Conservation (phyloP, 35 echinoderm and acorn worm species). For the Patiria miniata region DNA sequence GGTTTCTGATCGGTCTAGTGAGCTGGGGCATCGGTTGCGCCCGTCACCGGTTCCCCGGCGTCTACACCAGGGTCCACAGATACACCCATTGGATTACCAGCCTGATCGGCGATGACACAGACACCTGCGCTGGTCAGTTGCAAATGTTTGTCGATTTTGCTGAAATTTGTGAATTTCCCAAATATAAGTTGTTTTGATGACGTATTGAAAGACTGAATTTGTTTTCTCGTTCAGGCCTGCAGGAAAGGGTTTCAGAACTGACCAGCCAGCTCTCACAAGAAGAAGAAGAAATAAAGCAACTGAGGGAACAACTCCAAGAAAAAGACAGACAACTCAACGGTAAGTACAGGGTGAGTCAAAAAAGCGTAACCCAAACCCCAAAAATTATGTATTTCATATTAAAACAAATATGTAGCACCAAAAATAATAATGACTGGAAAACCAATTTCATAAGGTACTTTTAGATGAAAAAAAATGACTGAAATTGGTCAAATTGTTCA, state of each 20-base stretch:
- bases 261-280: not conserved
- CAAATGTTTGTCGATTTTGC: too few species aligned
- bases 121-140: conserved; percentile 72
- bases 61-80: conserved; percentile 75
- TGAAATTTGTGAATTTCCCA: too few species aligned
- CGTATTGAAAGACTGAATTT: too few species aligned
- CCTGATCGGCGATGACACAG: conserved; percentile 50
- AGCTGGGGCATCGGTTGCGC: conserved; percentile 95
- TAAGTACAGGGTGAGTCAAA: not conserved
- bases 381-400: too few species aligned
- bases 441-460: too few species aligned
- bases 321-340: not conserved
- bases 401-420: too few species aligned
- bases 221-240: not conserved
- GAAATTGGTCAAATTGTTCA: too few species aligned
- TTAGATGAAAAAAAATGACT: too few species aligned
- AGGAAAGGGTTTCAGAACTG: not conserved
- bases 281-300: not conserved
- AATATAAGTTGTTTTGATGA: too few species aligned
- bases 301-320: not conserved
- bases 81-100: conserved; percentile 81
- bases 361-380: too few species aligned
- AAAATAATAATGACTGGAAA: too few species aligned
- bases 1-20: conserved; percentile 83
- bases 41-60: conserved; percentile 53